Evolutionary conservation across 2,888 invertebrate species (phyloP).

Genomic region (Mythimna lalbum): DNA sequence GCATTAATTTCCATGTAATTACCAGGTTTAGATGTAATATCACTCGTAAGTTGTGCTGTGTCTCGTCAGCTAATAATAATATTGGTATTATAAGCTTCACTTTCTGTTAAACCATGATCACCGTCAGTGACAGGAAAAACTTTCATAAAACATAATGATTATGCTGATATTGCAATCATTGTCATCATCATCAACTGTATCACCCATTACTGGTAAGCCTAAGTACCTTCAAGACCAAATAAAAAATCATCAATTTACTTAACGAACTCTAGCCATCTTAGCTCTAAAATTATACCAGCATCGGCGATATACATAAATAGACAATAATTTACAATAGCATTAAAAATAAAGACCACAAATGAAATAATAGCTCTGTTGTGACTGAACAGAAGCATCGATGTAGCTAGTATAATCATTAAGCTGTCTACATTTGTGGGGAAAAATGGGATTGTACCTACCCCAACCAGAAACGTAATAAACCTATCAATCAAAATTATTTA

Average conservation of each 20-base stretch:
- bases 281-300: not conserved
- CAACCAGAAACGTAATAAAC: conserved; percentile 11
- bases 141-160: not conserved
- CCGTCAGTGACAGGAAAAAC: not conserved
- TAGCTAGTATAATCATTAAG: not conserved
- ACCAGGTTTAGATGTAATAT: too few relatives aligned
- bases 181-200: not conserved
- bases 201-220: not conserved
- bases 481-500: not conserved
- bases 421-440: not conserved
- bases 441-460: conserved; percentile 29
- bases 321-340: not conserved
- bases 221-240: too few relatives aligned
- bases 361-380: not conserved
- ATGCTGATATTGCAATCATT: not conserved
- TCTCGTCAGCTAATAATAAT: not conserved
- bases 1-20: not conserved
- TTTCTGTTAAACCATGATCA: not conserved
- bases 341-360: not conserved
- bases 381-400: not conserved
- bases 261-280: not conserved
- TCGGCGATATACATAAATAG: not conserved
- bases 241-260: not conserved
- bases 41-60: too few relatives aligned
- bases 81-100: not conserved